Percentiles rank a stretch among this genome's conserved stretches.
Conservation (phyloP, 2,797 vertebrate species). For the Vultur gryphus region DNA sequence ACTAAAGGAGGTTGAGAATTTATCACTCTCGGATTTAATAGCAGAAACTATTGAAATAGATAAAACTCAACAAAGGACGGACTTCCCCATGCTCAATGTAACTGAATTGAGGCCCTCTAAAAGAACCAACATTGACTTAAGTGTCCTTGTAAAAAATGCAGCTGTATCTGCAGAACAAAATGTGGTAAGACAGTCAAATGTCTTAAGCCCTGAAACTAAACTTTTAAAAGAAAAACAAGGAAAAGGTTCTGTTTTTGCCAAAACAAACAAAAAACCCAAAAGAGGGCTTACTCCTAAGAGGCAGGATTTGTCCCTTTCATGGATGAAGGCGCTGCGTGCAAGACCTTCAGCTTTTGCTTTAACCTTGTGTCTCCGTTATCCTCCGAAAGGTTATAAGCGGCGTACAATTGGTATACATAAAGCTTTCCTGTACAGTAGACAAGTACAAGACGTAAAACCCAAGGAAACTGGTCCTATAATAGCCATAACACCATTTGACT, state of each 20-base stretch:
- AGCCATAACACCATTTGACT: slow-evolving; percentile 85
- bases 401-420: slow-evolving; percentile 51
- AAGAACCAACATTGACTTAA: slow-evolving; percentile 80
- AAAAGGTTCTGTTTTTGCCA: slow-evolving; percentile 39
- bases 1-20: slow-evolving; percentile 60
- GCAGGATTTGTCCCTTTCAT: slow-evolving; percentile 50
- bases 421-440: slow-evolving; percentile 76
- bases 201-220: slow-evolving; percentile 48
- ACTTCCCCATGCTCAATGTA: neutral
- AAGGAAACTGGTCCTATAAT: slow-evolving; percentile 74
- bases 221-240: slow-evolving; percentile 54
- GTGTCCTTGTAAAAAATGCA: slow-evolving; percentile 77
- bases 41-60: slow-evolving; percentile 68
- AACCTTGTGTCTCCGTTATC: slow-evolving; percentile 81
- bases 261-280: slow-evolving; percentile 43
- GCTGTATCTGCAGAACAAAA: slow-evolving; percentile 31
- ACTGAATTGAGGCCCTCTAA: slow-evolving; percentile 56
- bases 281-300: slow-evolving; percentile 51
- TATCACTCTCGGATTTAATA: slow-evolving; percentile 76
- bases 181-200: slow-evolving; percentile 2
- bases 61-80: slow-evolving; percentile 32
- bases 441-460: slow-evolving; percentile 72
- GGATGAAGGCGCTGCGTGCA: slow-evolving; percentile 76
- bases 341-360: slow-evolving; percentile 91
- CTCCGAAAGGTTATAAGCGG: slow-evolving; percentile 65